Evolutionary conservation across 2,113 vertebrate genomes (phyloP).

Genomic region (Bujurquina vittata): DNA sequence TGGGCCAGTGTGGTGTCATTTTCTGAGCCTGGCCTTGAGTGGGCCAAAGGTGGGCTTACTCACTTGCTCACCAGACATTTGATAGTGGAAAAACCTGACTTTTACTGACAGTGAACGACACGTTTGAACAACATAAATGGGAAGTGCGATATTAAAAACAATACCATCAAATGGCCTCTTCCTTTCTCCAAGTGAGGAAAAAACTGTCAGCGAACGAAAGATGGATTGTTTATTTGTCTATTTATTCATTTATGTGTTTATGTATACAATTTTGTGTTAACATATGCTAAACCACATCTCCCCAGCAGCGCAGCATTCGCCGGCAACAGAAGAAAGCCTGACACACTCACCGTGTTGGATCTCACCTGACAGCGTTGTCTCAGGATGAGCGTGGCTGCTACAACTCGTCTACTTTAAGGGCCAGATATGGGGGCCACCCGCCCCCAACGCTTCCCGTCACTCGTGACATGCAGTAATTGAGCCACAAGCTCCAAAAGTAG

Average conservation of each 20-base stretch:
- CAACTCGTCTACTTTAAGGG: neutral
- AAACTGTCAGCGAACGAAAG: too few species aligned
- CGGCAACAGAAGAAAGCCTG: neutral
- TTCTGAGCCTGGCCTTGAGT: slow-evolving; percentile 20
- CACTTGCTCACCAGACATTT: neutral
- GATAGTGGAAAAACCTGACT: slow-evolving; percentile 29
- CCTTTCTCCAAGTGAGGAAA: too few species aligned
- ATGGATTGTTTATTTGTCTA: too few species aligned
- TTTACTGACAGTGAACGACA: slow-evolving; percentile 43
- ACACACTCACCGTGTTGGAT: neutral
- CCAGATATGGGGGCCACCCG: neutral
- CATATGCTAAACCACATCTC: too few species aligned
- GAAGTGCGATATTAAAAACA: neutral
- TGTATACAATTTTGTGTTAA: too few species aligned
- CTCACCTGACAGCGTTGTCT: neutral
- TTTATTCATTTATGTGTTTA: too few species aligned
- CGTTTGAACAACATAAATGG: neutral
- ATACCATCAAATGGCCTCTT: neutral
- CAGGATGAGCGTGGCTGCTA: neutral
- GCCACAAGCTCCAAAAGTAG: neutral
- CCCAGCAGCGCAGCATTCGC: neutral
- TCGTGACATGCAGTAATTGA: neutral
- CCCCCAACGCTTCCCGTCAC: too few species aligned
- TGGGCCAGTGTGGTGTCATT: neutral
- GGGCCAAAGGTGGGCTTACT: slow-evolving; percentile 22